Conservation (phyloP, 2,113 vertebrate species). For the Ammodytes marinus region DNA sequence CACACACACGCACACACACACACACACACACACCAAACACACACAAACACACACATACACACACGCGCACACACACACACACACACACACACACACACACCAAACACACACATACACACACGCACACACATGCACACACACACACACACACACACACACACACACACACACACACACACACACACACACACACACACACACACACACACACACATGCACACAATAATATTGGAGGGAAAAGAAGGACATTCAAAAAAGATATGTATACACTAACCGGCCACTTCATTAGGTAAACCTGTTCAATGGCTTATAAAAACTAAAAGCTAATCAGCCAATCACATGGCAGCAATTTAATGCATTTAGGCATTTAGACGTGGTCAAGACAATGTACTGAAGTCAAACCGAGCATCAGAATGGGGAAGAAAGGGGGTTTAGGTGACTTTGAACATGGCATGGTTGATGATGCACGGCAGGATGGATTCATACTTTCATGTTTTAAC, state of each 20-base stretch:
- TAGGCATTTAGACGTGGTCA: too few relatives aligned
- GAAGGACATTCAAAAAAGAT: not conserved
- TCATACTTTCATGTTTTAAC: too few relatives aligned
- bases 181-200: not conserved
- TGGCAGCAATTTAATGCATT: too few relatives aligned
- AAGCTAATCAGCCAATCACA: too few relatives aligned
- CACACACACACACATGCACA: not conserved
- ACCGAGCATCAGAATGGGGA: too few relatives aligned
- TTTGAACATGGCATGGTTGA: too few relatives aligned
- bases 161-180: not conserved
- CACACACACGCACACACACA: constrained; percentile 3
- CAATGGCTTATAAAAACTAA: too few relatives aligned
- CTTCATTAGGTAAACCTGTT: too few relatives aligned
- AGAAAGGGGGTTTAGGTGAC: too few relatives aligned
- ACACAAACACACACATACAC: not conserved
- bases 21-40: not conserved
- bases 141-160: too few relatives aligned
- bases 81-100: not conserved
- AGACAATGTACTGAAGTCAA: too few relatives aligned
- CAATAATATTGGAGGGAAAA: not conserved
- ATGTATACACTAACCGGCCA: not conserved
- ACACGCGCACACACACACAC: constrained; percentile 10
- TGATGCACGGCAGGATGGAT: too few relatives aligned
- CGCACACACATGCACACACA: not conserved
- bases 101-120: not conserved